Evolutionary conservation across 2,113 vertebrate species (phyloP), one percentile per base, ranked within the genome.

Genomic region (Hymenochirus boettgeri): DNA sequence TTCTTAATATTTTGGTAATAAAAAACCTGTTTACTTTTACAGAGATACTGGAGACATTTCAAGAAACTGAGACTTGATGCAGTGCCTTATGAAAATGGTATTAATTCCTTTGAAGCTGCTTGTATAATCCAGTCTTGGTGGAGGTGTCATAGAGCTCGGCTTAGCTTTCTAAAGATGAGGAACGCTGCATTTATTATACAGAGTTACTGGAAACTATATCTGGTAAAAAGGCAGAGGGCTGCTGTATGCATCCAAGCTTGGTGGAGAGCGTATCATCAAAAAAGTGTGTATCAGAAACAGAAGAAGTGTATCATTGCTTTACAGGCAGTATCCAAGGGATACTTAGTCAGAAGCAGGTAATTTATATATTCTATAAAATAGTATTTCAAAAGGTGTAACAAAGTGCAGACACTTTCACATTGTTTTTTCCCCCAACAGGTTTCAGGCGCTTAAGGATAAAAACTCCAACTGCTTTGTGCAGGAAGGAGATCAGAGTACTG

Each of bases 1-100:
- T 15, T 13, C 7, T 8, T 35, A 63, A 62, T 61, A 1, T 69
- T 1, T 65, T 39, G 25, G 2, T 35, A 6, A 9, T 55, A 12
- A 55, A 37, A 59, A 7, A 5, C n/a, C 9, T 54, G 2, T 70
- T 72, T 77, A 7, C 47, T 51, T 65, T 39, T 65, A 51, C 78
- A 99, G 96, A 83, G 79, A 78, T 93, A 78, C 79, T 99, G 96
- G 96, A 88, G 87, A 25, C 76, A 65, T 57, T 84, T 85, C 63
- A 81, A 63, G 70, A 70, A 73, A 50, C 80, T 65, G 39, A 86
- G 83, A 18, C 77, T 59, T 50, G 75, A 75, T 0, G 79, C 80
- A 53, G 69, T 45, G 52, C 19, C 73, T 33, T 75, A 65, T 2
- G 42, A 77, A 29, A 74, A 71, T 0, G 73, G 70, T 24, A 80